A percentile compares a stretch with the other conserved stretches of the same genome.
These are phyloP conservation scores for Aix galericulata DNA, from an alignment of 2,113 vertebrate species.

Conservation along the genomic window DNA sequence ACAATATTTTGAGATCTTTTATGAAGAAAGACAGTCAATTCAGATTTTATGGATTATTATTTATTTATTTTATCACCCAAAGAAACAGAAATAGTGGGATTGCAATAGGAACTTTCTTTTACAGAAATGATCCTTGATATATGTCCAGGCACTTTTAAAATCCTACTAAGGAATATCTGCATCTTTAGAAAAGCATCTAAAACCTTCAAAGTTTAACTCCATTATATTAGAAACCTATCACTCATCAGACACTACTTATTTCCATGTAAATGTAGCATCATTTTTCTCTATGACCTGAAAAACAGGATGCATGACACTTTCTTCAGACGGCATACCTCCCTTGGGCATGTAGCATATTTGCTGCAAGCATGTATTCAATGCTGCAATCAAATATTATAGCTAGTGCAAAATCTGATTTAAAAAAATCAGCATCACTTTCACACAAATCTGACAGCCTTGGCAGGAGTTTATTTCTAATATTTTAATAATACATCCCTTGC, in stretches of 20 bases:
- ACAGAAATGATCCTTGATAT: not conserved
- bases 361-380: not conserved
- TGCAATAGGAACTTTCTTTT: not conserved
- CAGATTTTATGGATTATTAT: not conserved
- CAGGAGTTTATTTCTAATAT: not conserved
- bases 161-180: not conserved
- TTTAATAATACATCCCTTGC: not conserved
- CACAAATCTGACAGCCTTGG: not conserved
- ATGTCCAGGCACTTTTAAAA: not conserved
- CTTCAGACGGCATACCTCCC: not conserved
- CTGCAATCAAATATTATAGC: not conserved
- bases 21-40: not conserved
- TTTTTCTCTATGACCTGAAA: slow-evolving; percentile 1
- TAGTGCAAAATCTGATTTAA: not conserved
- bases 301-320: not conserved
- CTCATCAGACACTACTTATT: not conserved
- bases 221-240: not conserved
- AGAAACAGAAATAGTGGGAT: not conserved
- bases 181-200: not conserved
- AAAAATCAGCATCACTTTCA: not conserved
- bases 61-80: not conserved
- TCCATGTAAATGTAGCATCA: not conserved
- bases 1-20: not conserved
- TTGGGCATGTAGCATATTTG: not conserved
- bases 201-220: not conserved